Evolutionary conservation across 2,888 invertebrate species (phyloP).

Genomic region (Callyntrura sp.): DNA sequence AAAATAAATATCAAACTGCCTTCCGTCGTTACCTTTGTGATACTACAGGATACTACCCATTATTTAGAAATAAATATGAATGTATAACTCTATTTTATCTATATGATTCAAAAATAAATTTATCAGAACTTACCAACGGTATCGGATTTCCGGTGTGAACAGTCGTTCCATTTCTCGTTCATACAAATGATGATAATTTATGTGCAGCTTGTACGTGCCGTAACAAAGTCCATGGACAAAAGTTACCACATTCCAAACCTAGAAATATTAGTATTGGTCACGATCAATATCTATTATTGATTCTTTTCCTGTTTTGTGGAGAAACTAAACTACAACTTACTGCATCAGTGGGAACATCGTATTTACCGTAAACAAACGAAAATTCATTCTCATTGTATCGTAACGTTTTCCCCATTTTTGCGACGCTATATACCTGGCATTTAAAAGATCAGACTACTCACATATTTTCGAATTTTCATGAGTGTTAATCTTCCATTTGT

Average conservation of each 20-base stretch:
- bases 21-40: constrained; percentile 19
- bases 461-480: no score
- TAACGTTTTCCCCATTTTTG: constrained; percentile 39
- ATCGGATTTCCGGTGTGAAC: constrained; percentile 71
- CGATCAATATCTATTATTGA: background rate
- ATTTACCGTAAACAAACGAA: constrained; percentile 74
- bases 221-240: constrained; percentile 78
- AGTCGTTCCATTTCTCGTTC: constrained; percentile 77
- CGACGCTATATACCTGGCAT: constrained; percentile 49
- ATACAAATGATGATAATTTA: constrained; percentile 81
- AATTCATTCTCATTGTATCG: constrained; percentile 55
- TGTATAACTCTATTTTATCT: background rate
- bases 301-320: no score
- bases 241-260: constrained; percentile 71
- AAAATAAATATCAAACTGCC: no score
- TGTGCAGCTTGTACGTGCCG: constrained; percentile 73
- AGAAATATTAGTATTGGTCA: background rate
- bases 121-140: constrained; percentile 76
- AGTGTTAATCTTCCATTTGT: background rate
- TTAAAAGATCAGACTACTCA: background rate
- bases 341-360: constrained; percentile 79
- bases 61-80: background rate
- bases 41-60: constrained; percentile 30
- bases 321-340: constrained; percentile 46
- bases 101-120: background rate